These are phyloP conservation scores for Mystacornis crossleyi DNA, from an alignment of 2,113 vertebrate genomes.

Conservation along the genomic window DNA sequence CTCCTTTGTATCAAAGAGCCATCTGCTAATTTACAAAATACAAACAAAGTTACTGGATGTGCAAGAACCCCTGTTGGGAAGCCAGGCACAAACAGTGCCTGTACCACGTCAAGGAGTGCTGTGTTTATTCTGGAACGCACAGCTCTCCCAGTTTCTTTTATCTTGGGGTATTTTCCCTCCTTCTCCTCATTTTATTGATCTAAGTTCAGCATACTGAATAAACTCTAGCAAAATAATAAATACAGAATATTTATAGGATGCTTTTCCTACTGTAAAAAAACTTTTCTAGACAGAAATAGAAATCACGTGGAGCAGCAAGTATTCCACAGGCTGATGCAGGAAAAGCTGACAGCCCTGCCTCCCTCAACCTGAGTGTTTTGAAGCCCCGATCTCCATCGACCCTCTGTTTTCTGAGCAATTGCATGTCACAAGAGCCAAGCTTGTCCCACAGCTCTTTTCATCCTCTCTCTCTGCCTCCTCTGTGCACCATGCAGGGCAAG, in stretches of 20 bases:
- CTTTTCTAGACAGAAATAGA: not conserved
- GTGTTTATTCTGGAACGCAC: slow-evolving; percentile 43
- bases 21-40: slow-evolving; percentile 72
- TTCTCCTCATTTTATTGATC: slow-evolving; percentile 14
- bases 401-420: not conserved
- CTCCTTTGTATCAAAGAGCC: slow-evolving; percentile 64
- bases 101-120: not conserved
- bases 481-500: not conserved
- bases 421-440: not conserved
- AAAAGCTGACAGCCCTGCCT: not conserved
- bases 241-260: not conserved
- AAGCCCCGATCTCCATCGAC: fast-evolving
- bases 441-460: not conserved
- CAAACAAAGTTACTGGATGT: slow-evolving; percentile 67
- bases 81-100: slow-evolving; percentile 53
- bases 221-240: slow-evolving; percentile 17
- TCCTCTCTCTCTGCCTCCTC: not conserved
- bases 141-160: not conserved
- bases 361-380: not conserved
- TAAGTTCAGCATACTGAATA: not conserved
- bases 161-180: slow-evolving; percentile 34
- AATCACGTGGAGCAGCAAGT: not conserved
- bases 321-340: not conserved
- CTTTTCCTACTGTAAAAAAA: not conserved
- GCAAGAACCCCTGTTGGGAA: slow-evolving; percentile 47